Percentiles rank a stretch among this genome's conserved stretches.
These are phyloP conservation scores for Naja naja DNA, from an alignment of 2,113 vertebrate species.

Conservation along the genomic window DNA sequence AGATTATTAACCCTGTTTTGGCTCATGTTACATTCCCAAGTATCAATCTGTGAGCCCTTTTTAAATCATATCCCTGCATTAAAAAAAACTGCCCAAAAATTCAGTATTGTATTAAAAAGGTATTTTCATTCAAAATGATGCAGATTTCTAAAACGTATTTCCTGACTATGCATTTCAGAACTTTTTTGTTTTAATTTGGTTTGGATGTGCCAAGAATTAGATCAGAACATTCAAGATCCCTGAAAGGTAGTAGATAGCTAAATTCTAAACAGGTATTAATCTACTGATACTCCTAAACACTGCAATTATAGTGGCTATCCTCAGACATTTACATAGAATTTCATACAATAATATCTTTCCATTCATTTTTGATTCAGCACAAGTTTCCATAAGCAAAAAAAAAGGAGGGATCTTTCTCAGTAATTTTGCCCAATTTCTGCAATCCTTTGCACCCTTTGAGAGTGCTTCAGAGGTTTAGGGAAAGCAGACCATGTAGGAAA, in stretches of 20 bases:
- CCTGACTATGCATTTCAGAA: neutral
- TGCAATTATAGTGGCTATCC: neutral
- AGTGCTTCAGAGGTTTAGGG: neutral
- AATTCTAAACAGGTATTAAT: neutral
- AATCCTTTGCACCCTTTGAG: neutral
- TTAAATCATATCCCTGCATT: neutral
- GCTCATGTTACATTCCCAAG: too few relatives aligned
- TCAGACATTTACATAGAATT: neutral
- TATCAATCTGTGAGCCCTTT: neutral
- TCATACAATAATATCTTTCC: neutral
- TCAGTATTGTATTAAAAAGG: neutral
- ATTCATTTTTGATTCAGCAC: neutral
- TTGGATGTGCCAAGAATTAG: neutral
- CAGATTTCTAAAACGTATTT: neutral
- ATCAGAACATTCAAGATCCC: neutral
- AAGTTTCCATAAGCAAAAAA: neutral
- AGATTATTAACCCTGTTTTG: neutral
- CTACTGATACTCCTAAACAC: neutral
- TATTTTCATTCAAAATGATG: neutral
- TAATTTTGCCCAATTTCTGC: neutral
- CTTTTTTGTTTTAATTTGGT: neutral
- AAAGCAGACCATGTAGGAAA: neutral
- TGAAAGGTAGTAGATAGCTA: neutral
- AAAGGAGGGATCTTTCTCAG: neutral
- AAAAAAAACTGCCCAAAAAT: neutral